Evolutionary conservation across 2,797 vertebrate genomes (phyloP).

Genomic region (Helostoma temminkii): DNA sequence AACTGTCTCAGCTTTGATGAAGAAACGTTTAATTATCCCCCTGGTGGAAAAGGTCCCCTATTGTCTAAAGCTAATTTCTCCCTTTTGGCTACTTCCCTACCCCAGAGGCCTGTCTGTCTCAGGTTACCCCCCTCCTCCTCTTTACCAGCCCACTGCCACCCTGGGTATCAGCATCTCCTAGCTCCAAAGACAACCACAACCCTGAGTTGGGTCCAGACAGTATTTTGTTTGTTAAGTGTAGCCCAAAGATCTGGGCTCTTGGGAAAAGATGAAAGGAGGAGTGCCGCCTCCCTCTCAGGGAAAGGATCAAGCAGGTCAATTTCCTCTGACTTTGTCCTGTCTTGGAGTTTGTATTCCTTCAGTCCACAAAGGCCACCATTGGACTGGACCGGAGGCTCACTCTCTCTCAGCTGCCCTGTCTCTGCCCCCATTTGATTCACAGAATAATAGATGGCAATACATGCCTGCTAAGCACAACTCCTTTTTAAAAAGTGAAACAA

Average conservation of each 20-base stretch:
- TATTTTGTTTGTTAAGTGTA: slow-evolving; percentile 88
- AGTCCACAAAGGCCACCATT: slow-evolving; percentile 84
- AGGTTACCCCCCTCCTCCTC: slow-evolving; percentile 81
- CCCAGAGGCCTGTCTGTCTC: slow-evolving; percentile 84
- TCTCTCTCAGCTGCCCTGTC: slow-evolving; percentile 75
- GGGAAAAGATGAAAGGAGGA: slow-evolving; percentile 85
- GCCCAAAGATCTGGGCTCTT: slow-evolving; percentile 82
- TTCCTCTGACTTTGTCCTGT: slow-evolving; percentile 87
- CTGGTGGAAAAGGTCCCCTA: slow-evolving; percentile 89
- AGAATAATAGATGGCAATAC: slow-evolving; percentile 87
- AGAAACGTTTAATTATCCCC: slow-evolving; percentile 93
- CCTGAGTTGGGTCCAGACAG: slow-evolving; percentile 78
- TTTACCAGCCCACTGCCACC: slow-evolving; percentile 77
- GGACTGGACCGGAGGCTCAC: slow-evolving; percentile 76
- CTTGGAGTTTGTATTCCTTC: slow-evolving; percentile 84
- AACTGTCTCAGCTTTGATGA: slow-evolving; percentile 94
- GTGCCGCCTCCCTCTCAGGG: slow-evolving; percentile 79
- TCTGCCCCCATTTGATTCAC: slow-evolving; percentile 85
- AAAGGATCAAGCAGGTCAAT: slow-evolving; percentile 89
- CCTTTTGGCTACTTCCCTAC: slow-evolving; percentile 90
- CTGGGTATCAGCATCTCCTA: slow-evolving; percentile 76
- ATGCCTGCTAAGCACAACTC: slow-evolving; percentile 83
- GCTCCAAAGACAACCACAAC: slow-evolving; percentile 73
- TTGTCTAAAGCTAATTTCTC: slow-evolving; percentile 93
- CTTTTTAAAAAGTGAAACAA: slow-evolving; percentile 83